Percentiles rank a stretch among this genome's conserved stretches.
phyloP scores from a whole-genome alignment of 2,888 invertebrate species.

The Diarsia mendica region DNA sequence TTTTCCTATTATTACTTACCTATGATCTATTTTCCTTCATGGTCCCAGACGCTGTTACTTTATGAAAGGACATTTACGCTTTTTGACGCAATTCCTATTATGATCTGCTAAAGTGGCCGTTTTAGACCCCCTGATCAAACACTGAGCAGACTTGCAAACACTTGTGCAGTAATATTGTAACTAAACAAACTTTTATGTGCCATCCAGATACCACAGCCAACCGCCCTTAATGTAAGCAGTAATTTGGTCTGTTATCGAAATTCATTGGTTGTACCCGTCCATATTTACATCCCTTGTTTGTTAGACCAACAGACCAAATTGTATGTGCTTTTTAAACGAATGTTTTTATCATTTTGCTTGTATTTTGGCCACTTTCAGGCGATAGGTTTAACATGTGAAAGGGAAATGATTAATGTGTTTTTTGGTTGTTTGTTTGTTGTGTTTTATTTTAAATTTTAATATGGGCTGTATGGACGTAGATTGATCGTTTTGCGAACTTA shows the following conservation, averaged over 20 bases:
- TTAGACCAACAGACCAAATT: constrained; percentile 31
- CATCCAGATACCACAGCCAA: constrained; percentile 5
- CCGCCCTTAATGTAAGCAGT: constrained; percentile 35
- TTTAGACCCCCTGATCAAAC: too few species aligned
- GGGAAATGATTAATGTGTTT: constrained; percentile 27
- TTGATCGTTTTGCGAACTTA: not conserved
- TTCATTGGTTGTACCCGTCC: constrained; percentile 44
- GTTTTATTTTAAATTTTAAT: not conserved
- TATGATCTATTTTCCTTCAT: too few species aligned
- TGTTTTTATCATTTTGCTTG: constrained; percentile 40
- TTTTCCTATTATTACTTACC: too few species aligned
- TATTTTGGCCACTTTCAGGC: constrained; percentile 3
- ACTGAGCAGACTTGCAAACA: constrained; percentile 21
- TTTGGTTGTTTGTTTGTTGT: constrained; percentile 29
- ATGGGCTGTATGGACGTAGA: not conserved
- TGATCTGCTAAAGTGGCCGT: too few species aligned
- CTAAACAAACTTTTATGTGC: constrained; percentile 28
- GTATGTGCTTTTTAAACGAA: constrained; percentile 16
- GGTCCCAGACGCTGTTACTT: too few species aligned
- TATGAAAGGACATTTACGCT: too few species aligned
- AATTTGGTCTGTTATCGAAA: constrained; percentile 46
- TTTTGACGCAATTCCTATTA: too few species aligned
- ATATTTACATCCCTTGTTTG: constrained; percentile 51
- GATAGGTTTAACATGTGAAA: constrained; percentile 18
- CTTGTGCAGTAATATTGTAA: constrained; percentile 30